Evolutionary conservation across 35 echinoderm and acorn worm species (phyloP), one percentile per base, ranked within the genome.

Genomic region (Antedon bifida): DNA sequence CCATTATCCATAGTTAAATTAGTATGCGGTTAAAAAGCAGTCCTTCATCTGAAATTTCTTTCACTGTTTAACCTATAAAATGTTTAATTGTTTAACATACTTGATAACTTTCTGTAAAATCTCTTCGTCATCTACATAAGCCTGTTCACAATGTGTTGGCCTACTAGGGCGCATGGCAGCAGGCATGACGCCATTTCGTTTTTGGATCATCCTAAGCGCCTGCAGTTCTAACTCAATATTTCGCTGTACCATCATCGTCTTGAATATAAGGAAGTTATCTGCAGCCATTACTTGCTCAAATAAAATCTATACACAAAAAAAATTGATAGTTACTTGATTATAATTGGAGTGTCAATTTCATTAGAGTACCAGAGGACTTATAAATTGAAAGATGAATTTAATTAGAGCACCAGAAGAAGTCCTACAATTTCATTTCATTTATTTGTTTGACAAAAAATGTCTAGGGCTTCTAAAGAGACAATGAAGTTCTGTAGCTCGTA

Each of bases 161-260:
- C 84, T 46, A 77, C 51, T 1, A 0, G 93, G 87, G 76, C 89
- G 38, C 26, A 96, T 19, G 38, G 91, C 84, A 8, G 81, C 81
- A 34, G 93, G 93, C 7, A 96, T 78, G 36, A 89, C 84, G 34
- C 93, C 93, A 87, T 84, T 96, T 3, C 93, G 75, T 34, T 84
- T 74, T 78, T 96, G 93, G 14, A 96, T 92, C 55, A 92, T 55
- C 36, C 46, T 39, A 31, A 96, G 76, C 26, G 90, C 93, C 83
- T 96, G 93, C 1, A 96, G 82, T 76, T 96, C 93, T 81, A 96
- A 81, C 30, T 96, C 93, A 17, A 96, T 84, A 34, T 96, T 96
- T 39, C 88, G 86, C 32, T 91, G 86, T 16, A 91, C 88, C 93
- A 96, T 96, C 90, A 96, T 86, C 11, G 79, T 55, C 82, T 96